phyloP scores from a whole-genome alignment of 2,888 invertebrate genomes.

The Dryadula phaetusa region DNA sequence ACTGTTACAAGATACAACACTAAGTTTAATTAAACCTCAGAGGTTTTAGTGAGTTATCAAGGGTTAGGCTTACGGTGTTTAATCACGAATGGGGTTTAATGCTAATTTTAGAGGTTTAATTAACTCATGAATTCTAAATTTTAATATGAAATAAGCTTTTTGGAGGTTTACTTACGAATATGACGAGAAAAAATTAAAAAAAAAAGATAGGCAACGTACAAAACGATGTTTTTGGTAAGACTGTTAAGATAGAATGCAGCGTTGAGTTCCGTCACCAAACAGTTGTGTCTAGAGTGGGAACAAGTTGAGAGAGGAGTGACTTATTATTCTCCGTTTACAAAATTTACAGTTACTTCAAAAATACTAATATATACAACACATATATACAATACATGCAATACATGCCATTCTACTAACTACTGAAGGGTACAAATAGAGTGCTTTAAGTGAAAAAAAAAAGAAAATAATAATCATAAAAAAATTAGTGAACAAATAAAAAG shows the following conservation, averaged over 20 bases:
- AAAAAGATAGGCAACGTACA: too few species aligned
- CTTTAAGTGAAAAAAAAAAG: conserved; percentile 1
- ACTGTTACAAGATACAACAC: neutral
- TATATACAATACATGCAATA: neutral
- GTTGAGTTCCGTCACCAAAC: neutral
- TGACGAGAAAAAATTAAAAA: too few species aligned
- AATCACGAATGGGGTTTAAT: conserved; percentile 20
- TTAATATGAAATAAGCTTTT: neutral
- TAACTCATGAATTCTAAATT: neutral
- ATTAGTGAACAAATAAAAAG: conserved; percentile 46
- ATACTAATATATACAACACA: conserved; percentile 1
- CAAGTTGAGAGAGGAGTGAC: too few species aligned
- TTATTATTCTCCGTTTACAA: too few species aligned
- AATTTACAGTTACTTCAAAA: neutral
- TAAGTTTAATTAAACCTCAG: conserved; percentile 1
- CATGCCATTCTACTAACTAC: conserved; percentile 12
- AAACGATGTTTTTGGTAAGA: too few species aligned
- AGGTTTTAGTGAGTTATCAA: conserved; percentile 12
- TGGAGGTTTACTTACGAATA: neutral
- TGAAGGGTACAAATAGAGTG: neutral
- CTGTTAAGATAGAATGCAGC: too few species aligned
- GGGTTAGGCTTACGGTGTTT: neutral
- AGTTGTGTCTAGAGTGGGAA: too few species aligned
- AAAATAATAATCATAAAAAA: conserved; percentile 37
- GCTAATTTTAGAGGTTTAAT: neutral